Evolutionary conservation across 2,113 vertebrate genomes (phyloP), one percentile per base, ranked within the genome.

Genomic region (Passer montanus): DNA sequence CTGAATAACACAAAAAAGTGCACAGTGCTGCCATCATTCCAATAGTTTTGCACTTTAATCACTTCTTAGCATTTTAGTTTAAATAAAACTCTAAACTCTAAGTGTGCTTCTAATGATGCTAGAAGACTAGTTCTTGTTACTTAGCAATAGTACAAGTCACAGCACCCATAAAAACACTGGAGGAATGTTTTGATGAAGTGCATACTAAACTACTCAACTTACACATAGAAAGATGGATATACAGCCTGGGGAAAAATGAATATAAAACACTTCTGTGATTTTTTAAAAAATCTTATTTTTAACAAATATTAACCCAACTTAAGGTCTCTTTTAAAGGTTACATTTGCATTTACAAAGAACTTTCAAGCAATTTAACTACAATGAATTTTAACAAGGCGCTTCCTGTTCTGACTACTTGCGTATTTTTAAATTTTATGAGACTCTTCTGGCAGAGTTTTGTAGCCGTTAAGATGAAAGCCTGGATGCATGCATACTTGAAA

Each of bases 301-400:
- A 97, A 95, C 95, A 97, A 97, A 98, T 98, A 98, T 97, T 98
- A 98, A 97, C 97, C 88, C 28, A 78, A 97, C 83, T 95, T 96
- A 95, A 93, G 66, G 76, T 92, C 56, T 70, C 43, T 92, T 88
- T 94, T 87, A 98, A 97, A 98, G 97, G 97, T 98, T 97, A 97
- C 95, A 95, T 97, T 98, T 97, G 94, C 96, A 95, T 97, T 97
- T 96, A 95, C 94, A 97, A 97, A 97, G 95, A 97, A 94, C 90
- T 97, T 97, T 90, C 84, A 79, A 97, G 95, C 96, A 95, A 96
- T 95, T 97, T 97, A 95, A 94, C 95, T 80, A 94, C 90, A 92
- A 96, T 97, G 92, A 94, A 97, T 97, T 97, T 97, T 91, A 47
- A 97, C 95, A 95, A 96, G 97, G 94, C 46, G 66, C 75, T 97